phyloP scores from a whole-genome alignment of 2,797 vertebrate species.

The Microchirus variegatus region DNA sequence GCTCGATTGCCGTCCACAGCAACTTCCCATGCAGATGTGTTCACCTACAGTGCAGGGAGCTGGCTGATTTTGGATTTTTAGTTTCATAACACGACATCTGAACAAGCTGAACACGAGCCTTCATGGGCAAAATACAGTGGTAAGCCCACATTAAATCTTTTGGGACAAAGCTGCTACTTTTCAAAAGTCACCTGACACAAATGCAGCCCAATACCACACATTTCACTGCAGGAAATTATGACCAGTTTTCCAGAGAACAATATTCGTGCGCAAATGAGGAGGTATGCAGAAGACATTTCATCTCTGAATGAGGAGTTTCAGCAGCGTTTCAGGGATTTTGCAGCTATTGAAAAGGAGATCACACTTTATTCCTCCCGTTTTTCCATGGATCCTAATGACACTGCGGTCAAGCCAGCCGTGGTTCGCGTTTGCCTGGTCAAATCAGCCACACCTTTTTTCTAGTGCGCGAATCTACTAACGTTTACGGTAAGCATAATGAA shows the following conservation, averaged over 20 bases:
- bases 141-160: conserved; percentile 21
- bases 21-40: too few relatives aligned
- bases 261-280: conserved; percentile 19
- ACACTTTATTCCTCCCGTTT: not conserved
- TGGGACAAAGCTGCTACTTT: conserved; percentile 16
- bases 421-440: too few relatives aligned
- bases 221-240: conserved; percentile 8
- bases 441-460: too few relatives aligned
- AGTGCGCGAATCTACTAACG: too few relatives aligned
- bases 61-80: conserved; percentile 24
- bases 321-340: not conserved
- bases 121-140: conserved; percentile 16
- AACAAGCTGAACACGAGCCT: conserved; percentile 9
- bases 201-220: conserved; percentile 16
- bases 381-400: not conserved
- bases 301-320: conserved; percentile 21
- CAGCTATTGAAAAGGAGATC: conserved; percentile 2
- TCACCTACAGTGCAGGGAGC: conserved; percentile 25
- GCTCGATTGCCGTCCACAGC: not conserved
- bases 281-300: not conserved
- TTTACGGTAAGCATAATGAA: too few relatives aligned
- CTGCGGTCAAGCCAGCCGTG: too few relatives aligned
- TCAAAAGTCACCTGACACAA: conserved; percentile 19
- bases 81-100: conserved; percentile 13
- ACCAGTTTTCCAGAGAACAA: conserved; percentile 6